Evolutionary conservation across 2,888 invertebrate genomes (phyloP).

Genomic region (Acleris holmiana): DNA sequence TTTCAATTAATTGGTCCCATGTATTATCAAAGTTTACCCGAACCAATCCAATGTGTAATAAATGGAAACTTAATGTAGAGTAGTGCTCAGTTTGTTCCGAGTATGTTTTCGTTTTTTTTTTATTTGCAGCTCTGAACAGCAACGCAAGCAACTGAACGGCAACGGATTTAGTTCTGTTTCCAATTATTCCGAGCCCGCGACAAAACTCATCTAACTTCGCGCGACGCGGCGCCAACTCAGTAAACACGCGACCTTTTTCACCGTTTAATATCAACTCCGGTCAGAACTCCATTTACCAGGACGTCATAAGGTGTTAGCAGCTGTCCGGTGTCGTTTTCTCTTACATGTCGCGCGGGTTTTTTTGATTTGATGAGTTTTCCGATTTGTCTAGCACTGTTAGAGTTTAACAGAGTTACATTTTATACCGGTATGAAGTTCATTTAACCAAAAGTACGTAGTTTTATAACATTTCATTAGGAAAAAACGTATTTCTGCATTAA

Average conservation of each 20-base stretch:
- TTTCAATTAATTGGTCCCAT: conserved; percentile 13
- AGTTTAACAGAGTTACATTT: too few species aligned
- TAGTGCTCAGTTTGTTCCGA: conserved; percentile 1
- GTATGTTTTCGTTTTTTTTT: conserved; percentile 2
- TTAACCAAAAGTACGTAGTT: too few species aligned
- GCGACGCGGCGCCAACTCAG: conserved; percentile 25
- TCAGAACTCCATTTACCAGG: conserved; percentile 30
- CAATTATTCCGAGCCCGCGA: conserved; percentile 36
- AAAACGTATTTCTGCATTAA: too few species aligned
- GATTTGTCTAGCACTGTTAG: too few species aligned
- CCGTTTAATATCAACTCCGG: conserved; percentile 30
- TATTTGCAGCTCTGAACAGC: conserved; percentile 6
- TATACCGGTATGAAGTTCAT: too few species aligned
- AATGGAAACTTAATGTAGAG: too few species aligned
- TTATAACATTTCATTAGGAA: too few species aligned
- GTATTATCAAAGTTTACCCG: conserved; percentile 11
- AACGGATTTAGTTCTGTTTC: conserved; percentile 26
- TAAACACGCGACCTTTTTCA: conserved; percentile 32
- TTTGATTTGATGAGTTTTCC: too few species aligned
- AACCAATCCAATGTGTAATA: background rate
- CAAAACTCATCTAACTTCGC: conserved; percentile 38
- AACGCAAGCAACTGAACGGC: background rate
- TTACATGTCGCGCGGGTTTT: background rate
- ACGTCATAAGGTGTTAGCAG: conserved; percentile 23
- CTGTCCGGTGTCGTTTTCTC: background rate